Conservation (phyloP, 2,888 invertebrate genomes). For the Papilio protenor region DNA sequence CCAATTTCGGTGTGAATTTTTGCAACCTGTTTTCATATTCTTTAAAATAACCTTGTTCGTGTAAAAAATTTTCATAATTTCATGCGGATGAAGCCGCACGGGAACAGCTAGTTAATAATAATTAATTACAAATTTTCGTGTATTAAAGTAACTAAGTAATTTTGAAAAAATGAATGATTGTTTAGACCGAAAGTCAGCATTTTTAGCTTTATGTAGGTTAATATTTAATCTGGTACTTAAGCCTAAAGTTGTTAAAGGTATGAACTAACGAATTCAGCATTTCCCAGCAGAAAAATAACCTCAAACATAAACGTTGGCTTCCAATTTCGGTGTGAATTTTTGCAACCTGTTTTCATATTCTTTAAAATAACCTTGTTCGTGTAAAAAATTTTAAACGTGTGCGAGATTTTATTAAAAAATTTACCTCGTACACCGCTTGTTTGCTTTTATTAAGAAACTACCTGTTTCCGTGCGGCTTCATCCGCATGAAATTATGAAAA, state of each 20-base stretch:
- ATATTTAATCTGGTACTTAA: background rate
- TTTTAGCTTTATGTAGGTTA: background rate
- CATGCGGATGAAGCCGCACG: no score
- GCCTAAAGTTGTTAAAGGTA: background rate
- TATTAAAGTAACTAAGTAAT: no score
- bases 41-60: constrained; percentile 1
- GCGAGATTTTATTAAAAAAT: constrained; percentile 7
- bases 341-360: constrained; percentile 13
- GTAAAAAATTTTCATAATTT: background rate
- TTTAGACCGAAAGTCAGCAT: background rate
- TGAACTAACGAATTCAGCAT: background rate
- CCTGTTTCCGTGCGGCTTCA: no score
- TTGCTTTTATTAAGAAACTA: background rate
- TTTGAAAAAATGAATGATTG: no score
- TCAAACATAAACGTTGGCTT: background rate
- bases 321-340: constrained; percentile 4
- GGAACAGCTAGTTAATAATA: no score
- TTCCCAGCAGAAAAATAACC: background rate
- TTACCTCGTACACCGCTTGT: background rate
- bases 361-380: constrained; percentile 1
- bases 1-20: constrained; percentile 4
- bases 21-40: constrained; percentile 13
- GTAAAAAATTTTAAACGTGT: background rate
- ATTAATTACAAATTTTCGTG: no score
- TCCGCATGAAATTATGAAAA: no score